These are phyloP conservation scores for Megalurothrips usitatus DNA, from an alignment of 2,888 invertebrate species.

Conservation along the genomic window DNA sequence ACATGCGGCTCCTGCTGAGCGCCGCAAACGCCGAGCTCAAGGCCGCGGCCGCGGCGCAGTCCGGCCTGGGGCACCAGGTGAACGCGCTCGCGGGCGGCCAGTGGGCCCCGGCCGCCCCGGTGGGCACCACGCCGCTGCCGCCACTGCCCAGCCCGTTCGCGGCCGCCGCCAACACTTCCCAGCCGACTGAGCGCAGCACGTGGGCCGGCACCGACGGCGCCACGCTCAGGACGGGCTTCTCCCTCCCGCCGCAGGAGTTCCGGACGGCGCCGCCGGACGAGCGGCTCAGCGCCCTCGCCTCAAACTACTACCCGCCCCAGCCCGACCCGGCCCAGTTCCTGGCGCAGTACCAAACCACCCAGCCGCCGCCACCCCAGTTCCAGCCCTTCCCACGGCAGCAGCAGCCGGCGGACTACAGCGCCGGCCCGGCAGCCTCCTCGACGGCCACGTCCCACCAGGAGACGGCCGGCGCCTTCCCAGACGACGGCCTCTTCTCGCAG, in stretches of 20 bases:
- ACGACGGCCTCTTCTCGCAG: too few species aligned
- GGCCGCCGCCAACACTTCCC: background rate
- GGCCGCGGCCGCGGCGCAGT: too few species aligned
- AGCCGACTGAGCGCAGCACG: background rate
- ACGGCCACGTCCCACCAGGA: too few species aligned
- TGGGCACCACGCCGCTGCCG: background rate
- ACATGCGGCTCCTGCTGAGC: background rate
- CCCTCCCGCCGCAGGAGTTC: background rate
- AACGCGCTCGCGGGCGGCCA: background rate
- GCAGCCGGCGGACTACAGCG: background rate
- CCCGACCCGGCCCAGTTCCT: background rate
- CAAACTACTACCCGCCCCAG: background rate
- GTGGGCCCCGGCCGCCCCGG: background rate
- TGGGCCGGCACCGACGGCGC: too few species aligned
- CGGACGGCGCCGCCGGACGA: background rate
- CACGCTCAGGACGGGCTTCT: background rate
- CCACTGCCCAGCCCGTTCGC: background rate
- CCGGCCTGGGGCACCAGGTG: background rate
- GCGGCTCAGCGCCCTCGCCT: background rate
- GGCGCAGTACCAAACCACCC: too few species aligned
- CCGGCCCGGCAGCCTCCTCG: too few species aligned
- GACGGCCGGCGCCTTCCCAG: too few species aligned
- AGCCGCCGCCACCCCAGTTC: background rate
- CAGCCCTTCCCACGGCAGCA: background rate
- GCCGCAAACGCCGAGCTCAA: background rate